Conservation (phyloP, 2,113 vertebrate species). For the Ceyx melanurus region DNA sequence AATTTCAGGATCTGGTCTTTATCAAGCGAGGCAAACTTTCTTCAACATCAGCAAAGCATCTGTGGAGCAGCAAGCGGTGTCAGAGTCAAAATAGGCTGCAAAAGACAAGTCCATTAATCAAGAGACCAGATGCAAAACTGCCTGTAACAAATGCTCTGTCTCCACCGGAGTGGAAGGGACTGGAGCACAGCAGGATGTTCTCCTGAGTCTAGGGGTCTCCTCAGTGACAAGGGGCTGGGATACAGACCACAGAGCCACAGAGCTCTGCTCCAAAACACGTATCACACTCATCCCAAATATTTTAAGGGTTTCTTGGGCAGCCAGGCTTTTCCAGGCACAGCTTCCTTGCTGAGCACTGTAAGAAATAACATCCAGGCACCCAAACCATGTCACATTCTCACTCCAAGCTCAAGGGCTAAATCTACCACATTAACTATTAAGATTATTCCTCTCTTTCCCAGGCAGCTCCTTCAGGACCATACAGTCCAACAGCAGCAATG, state of each 20-base stretch:
- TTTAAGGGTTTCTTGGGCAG: slow-evolving; percentile 47
- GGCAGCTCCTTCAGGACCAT: not conserved
- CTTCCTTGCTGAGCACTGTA: slow-evolving; percentile 18
- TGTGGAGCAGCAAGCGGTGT: slow-evolving; percentile 62
- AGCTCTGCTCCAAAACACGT: slow-evolving; percentile 54
- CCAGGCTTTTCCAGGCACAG: slow-evolving; percentile 49
- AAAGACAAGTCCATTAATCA: slow-evolving; percentile 72
- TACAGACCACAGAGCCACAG: slow-evolving; percentile 50
- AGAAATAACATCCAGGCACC: slow-evolving; percentile 27
- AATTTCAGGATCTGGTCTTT: slow-evolving; percentile 83
- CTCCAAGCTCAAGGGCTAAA: not conserved
- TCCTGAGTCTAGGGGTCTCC: slow-evolving; percentile 23
- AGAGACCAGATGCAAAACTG: slow-evolving; percentile 57
- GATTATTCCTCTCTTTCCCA: not conserved
- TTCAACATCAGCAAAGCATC: slow-evolving; percentile 70
- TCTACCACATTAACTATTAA: not conserved
- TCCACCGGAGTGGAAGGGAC: slow-evolving; percentile 32
- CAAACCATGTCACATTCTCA: not conserved
- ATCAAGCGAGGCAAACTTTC: slow-evolving; percentile 78
- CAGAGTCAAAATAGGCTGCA: slow-evolving; percentile 66
- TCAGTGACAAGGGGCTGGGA: slow-evolving; percentile 45
- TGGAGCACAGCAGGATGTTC: slow-evolving; percentile 15
- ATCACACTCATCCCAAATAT: slow-evolving; percentile 28
- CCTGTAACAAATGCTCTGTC: slow-evolving; percentile 40
- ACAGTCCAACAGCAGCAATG: not conserved